Evolutionary conservation across 2,113 vertebrate species (phyloP).

Genomic region (Nannobrachium achirus): DNA sequence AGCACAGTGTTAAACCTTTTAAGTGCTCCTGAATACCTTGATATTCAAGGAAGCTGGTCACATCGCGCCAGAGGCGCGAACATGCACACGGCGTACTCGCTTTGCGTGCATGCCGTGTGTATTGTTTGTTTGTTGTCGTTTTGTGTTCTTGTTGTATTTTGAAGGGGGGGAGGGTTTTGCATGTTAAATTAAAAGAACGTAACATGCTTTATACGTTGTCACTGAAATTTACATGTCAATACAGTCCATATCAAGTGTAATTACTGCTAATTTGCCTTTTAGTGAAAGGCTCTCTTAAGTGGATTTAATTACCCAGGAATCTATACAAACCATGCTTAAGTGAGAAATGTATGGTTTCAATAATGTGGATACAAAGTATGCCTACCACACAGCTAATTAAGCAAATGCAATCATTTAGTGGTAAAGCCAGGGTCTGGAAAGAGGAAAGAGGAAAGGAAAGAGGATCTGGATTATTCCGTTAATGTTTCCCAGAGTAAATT

Average conservation of each 20-base stretch:
- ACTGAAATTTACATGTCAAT: constrained; percentile 9
- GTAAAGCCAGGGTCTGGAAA: too few species aligned
- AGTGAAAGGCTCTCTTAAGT: too few species aligned
- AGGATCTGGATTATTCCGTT: not conserved
- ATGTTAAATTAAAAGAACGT: not conserved
- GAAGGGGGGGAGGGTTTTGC: not conserved
- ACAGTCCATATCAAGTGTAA: constrained; percentile 18
- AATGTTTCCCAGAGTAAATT: not conserved
- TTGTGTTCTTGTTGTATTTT: not conserved
- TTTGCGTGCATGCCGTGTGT: not conserved
- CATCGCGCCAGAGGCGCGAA: not conserved
- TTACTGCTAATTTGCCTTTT: not conserved
- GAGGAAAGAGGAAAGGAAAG: too few species aligned
- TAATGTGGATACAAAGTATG: not conserved
- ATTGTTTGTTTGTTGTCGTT: not conserved
- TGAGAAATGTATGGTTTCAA: not conserved
- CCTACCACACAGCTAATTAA: not conserved
- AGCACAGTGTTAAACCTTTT: constrained; percentile 79
- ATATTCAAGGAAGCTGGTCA: constrained; percentile 36
- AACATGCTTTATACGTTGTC: not conserved
- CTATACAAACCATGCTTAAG: too few species aligned
- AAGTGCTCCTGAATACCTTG: constrained; percentile 72
- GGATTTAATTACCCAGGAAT: too few species aligned
- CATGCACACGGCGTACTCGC: constrained; percentile 1
- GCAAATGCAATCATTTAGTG: not conserved